Evolutionary conservation across 1,140 invertebrate genomes (phyloP).

Genomic region (Megathymus violae): DNA sequence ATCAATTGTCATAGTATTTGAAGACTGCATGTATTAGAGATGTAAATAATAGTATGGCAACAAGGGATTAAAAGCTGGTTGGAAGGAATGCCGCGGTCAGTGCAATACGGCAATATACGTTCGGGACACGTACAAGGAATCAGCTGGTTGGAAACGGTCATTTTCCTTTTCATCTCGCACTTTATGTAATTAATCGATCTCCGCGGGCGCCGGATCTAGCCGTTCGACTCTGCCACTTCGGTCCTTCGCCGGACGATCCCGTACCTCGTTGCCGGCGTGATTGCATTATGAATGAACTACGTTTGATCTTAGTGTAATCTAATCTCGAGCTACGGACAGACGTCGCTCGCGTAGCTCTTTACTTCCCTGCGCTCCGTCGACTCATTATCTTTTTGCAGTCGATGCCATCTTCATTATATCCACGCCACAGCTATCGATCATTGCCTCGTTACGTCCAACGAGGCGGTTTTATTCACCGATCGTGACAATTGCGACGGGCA

Average conservation of each 20-base stretch:
- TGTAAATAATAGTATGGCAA: too few species aligned
- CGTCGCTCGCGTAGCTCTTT: constrained; percentile 37
- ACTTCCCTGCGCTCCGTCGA: constrained; percentile 27
- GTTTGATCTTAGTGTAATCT: constrained; percentile 52
- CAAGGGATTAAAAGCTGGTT: too few species aligned
- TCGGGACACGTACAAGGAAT: constrained; percentile 48
- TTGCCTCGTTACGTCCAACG: constrained; percentile 53
- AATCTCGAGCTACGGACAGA: constrained; percentile 40
- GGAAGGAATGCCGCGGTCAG: constrained; percentile 19
- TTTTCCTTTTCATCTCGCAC: constrained; percentile 72
- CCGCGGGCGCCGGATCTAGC: constrained; percentile 46
- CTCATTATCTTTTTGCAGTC: constrained; percentile 14
- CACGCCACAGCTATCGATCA: constrained; percentile 25
- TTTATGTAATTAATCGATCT: constrained; percentile 71
- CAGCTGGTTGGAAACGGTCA: constrained; percentile 64
- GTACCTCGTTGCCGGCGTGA: constrained; percentile 45
- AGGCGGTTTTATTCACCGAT: constrained; percentile 54
- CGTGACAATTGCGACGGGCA: too few species aligned
- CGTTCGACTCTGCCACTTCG: constrained; percentile 37
- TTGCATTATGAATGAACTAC: constrained; percentile 62
- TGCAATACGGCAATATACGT: constrained; percentile 16
- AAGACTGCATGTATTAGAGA: too few species aligned
- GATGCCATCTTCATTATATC: constrained; percentile 23
- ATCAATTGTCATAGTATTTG: too few species aligned
- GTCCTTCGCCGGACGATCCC: constrained; percentile 40